Conservation (phyloP, 2,113 vertebrate genomes). For the Nothobranchius furzeri region DNA sequence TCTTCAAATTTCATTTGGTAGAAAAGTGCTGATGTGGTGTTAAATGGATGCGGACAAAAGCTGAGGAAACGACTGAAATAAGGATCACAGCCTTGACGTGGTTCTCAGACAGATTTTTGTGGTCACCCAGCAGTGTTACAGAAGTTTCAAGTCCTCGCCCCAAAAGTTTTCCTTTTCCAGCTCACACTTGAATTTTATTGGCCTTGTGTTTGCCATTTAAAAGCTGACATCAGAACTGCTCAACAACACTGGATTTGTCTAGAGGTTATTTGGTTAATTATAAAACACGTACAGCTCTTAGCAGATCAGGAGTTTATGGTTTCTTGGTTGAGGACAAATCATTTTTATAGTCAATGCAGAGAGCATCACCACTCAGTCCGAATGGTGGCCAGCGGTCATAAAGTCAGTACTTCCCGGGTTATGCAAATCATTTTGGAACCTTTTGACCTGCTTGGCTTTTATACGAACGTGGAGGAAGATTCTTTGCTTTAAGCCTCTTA, state of each 20-base stretch:
- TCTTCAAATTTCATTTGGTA: conserved; percentile 84
- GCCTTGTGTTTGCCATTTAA: conserved; percentile 43
- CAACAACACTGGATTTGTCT: background rate
- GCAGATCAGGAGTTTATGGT: conserved; percentile 5
- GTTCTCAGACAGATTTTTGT: conserved; percentile 77
- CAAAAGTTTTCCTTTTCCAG: conserved; percentile 68
- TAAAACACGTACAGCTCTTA: background rate
- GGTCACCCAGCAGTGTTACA: conserved; percentile 70
- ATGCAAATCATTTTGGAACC: conserved; percentile 94
- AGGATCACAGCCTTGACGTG: conserved; percentile 70
- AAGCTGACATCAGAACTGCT: conserved; percentile 38
- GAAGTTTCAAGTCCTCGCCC: conserved; percentile 58
- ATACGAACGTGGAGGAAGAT: conserved; percentile 91
- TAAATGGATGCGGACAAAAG: conserved; percentile 71
- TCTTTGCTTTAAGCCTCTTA: conserved; percentile 91
- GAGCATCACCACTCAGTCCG: conserved; percentile 13
- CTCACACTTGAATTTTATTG: conserved; percentile 61
- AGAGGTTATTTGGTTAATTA: background rate
- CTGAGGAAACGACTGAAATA: conserved; percentile 64
- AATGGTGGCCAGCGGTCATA: conserved; percentile 54
- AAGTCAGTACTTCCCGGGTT: conserved; percentile 86
- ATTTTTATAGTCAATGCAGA: conserved; percentile 10
- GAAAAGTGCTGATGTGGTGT: conserved; percentile 73
- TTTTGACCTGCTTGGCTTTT: conserved; percentile 93
- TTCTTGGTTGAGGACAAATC: conserved; percentile 1